Conservation (phyloP, 2,888 invertebrate genomes). For the Dascillus cervinus region DNA sequence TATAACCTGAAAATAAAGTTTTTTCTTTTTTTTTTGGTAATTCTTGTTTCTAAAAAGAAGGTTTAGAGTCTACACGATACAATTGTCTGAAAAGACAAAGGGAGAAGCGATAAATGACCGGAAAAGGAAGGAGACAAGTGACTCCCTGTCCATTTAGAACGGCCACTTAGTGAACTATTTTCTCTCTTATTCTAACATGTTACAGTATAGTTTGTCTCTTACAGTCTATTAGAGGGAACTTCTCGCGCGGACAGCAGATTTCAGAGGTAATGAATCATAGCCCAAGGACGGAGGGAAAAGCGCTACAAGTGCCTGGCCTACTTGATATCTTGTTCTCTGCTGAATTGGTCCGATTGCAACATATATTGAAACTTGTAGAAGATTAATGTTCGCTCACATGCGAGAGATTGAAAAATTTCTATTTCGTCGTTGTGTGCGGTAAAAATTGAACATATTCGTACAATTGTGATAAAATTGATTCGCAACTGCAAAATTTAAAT, state of each 20-base stretch:
- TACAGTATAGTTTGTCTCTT: conserved; percentile 1
- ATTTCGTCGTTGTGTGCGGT: no score
- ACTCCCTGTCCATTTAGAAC: conserved; percentile 27
- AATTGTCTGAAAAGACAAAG: conserved; percentile 27
- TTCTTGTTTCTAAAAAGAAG: conserved; percentile 9
- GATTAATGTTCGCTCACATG: no score
- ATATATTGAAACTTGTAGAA: no score
- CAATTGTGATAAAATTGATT: no score
- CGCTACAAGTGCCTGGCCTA: conserved; percentile 12
- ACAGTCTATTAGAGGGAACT: conserved; percentile 1
- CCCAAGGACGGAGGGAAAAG: conserved; percentile 3
- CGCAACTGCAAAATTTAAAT: no score
- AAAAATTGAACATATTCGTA: no score
- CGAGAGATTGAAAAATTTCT: no score
- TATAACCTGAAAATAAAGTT: no score
- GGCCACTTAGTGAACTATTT: conserved; percentile 21
- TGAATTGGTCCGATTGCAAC: no score
- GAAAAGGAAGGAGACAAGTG: conserved; percentile 31
- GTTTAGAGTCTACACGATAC: conserved; percentile 21
- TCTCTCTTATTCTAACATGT: conserved; percentile 2
- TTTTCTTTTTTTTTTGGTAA: conserved; percentile 4
- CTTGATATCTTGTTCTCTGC: no score
- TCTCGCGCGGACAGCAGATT: conserved; percentile 9
- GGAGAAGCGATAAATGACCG: conserved; percentile 32
- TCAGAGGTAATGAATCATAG: conserved; percentile 9